phyloP scores from a whole-genome alignment of 2,888 invertebrate genomes.

The Itoplectis maculator region DNA sequence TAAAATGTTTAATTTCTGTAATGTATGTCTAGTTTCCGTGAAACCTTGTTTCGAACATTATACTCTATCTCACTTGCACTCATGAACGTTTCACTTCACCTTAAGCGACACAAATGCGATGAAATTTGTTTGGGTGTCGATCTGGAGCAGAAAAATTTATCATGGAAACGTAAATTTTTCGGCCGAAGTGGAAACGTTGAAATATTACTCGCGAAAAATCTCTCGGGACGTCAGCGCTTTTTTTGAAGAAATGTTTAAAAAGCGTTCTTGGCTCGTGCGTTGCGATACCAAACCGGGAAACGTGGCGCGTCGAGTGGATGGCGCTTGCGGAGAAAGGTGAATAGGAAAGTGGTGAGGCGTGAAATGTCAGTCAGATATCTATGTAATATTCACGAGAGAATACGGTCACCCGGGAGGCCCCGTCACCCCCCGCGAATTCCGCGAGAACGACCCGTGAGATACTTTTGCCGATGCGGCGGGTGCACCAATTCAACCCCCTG shows the following conservation, averaged over 20 bases:
- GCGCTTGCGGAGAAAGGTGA: neutral
- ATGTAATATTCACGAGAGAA: slow-evolving; percentile 39
- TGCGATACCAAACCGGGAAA: neutral
- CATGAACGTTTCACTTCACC: no score
- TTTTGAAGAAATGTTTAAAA: slow-evolving; percentile 4
- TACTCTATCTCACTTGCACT: no score
- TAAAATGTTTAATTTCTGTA: no score
- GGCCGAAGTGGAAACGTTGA: neutral
- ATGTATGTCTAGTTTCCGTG: no score
- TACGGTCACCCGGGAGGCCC: slow-evolving; percentile 15
- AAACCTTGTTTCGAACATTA: no score
- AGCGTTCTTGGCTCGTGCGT: neutral
- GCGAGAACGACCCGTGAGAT: slow-evolving; percentile 29
- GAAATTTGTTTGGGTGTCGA: neutral
- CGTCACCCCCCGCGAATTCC: slow-evolving; percentile 28
- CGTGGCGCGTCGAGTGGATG: slow-evolving; percentile 1
- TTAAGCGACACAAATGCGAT: neutral
- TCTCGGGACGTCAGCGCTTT: neutral
- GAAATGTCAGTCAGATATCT: slow-evolving; percentile 18
- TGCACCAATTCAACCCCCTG: slow-evolving; percentile 12
- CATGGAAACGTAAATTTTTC: neutral
- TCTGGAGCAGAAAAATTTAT: neutral
- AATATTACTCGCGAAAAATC: neutral
- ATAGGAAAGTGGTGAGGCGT: neutral
- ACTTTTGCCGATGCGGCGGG: neutral